phyloP scores from a whole-genome alignment of 2,888 invertebrate species.

The Hemaris fuciformis region DNA sequence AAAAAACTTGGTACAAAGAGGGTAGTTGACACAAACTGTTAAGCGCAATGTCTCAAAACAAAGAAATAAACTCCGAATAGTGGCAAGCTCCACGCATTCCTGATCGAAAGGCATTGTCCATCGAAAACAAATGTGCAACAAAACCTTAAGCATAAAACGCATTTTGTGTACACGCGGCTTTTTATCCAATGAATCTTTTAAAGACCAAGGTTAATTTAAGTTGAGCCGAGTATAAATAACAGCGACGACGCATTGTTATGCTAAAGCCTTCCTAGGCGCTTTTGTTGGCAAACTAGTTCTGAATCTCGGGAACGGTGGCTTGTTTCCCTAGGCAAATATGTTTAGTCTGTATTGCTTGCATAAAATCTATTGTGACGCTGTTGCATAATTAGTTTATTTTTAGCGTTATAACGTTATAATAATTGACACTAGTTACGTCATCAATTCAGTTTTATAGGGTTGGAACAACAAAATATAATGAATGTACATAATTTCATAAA shows the following conservation, averaged over 20 bases:
- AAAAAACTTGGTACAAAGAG: too few species aligned
- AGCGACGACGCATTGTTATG: conserved; percentile 21
- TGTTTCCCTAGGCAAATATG: neutral
- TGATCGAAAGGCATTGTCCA: conserved; percentile 4
- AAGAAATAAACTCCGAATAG: neutral
- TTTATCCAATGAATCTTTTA: conserved; percentile 3
- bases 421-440: neutral
- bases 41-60: neutral
- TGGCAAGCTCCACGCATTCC: conserved; percentile 4
- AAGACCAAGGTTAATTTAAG: conserved; percentile 23
- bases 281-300: conserved; percentile 13
- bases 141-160: conserved; percentile 5
- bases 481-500: neutral
- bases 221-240: conserved; percentile 19
- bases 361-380: conserved; percentile 3
- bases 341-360: neutral
- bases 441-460: neutral
- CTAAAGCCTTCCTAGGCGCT: conserved; percentile 10
- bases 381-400: neutral
- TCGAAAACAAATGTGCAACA: conserved; percentile 5
- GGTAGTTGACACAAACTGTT: neutral
- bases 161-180: conserved; percentile 11
- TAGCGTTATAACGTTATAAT: neutral
- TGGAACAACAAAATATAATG: too few species aligned
- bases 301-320: neutral